Evolutionary conservation across 1,140 invertebrate species (phyloP).

Genomic region (Drosophila carrolli): DNA sequence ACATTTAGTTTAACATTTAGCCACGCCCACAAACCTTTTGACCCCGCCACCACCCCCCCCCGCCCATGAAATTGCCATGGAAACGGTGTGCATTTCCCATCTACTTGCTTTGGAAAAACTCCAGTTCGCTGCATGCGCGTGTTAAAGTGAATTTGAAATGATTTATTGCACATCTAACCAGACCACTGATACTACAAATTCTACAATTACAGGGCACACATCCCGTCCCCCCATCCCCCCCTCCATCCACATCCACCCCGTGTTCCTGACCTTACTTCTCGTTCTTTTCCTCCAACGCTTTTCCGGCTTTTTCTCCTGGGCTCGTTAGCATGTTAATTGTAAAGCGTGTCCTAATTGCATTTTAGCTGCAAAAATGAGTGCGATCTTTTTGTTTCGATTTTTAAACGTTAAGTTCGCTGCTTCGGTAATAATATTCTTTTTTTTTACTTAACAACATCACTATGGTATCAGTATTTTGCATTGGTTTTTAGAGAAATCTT

Average conservation of each 20-base stretch:
- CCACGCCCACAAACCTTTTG: slow-evolving; percentile 8
- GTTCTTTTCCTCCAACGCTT: slow-evolving; percentile 3
- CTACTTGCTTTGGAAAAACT: not conserved
- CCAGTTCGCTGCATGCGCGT: slow-evolving; percentile 47
- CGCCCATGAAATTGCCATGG: slow-evolving; percentile 1
- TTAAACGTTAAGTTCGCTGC: not conserved
- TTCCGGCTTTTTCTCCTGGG: slow-evolving; percentile 23
- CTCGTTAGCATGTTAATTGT: slow-evolving; percentile 66
- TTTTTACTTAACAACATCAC: not conserved
- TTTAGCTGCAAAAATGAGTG: slow-evolving; percentile 18
- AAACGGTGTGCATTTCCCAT: slow-evolving; percentile 14
- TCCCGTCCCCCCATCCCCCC: not conserved
- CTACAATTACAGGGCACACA: slow-evolving; percentile 46
- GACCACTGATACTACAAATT: slow-evolving; percentile 54
- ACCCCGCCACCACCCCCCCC: too few species aligned
- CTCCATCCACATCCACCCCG: not conserved
- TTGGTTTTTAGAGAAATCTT: not conserved
- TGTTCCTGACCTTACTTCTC: slow-evolving; percentile 1
- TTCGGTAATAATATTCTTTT: not conserved
- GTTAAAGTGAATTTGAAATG: slow-evolving; percentile 80
- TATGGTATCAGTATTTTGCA: not conserved
- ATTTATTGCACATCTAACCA: slow-evolving; percentile 70
- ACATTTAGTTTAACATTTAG: slow-evolving; percentile 76
- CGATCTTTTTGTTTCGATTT: slow-evolving; percentile 1
- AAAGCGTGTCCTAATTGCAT: slow-evolving; percentile 54